Base-by-base conservation (phyloP, 2,888 invertebrate genomes). In the Latrodectus elegans region DNA sequence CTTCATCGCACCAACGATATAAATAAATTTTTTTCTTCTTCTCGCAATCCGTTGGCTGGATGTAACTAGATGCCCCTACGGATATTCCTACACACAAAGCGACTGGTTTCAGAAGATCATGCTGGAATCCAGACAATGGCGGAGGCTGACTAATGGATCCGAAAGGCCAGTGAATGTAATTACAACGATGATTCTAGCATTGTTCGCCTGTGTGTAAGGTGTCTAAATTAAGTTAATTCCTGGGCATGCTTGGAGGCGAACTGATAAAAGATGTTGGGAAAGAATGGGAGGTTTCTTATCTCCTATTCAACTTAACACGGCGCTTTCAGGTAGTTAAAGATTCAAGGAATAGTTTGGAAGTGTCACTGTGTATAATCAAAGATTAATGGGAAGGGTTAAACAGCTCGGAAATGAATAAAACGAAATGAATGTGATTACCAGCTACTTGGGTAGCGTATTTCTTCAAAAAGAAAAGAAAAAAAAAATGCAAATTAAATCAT, bases 161-260 rank as follows among this genome's bases (percentile, higher is more conserved):
- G 55, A 53, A n/a, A 51, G 77, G 74, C 60, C 49, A 60, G 15
- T 60, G 74, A 85, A 81, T 81, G 86, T 80, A 86, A 86, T 86
- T 86, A 81, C 76, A 26, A 51, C 51, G 49, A 60, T 60, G 22
- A 49, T 38, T 26, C 15, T 60, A 53, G 52, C 60, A 70, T 60
- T 60, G 60, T 60, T n/a, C n/a, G 60, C 70, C 17, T 15, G 60
- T 60, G 60, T 60, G 60, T 60, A n/a, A n/a, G 60, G n/a, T 12
- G 52, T 8, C 60, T 52, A 73, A 81, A 81, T 81, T 81, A 74
- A 81, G 81, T 81, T 81, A 81, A 65, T 52, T 22, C 38, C 12
- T 8, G 14, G 72, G 51, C n/a, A 22, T 64, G 67, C n/a, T 60
- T n/a, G 60, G 60, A 60, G 38, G 38, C 38, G 38, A 6, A 38